Conservation (phyloP, 2,888 invertebrate genomes). For the Megamerina dolium region DNA sequence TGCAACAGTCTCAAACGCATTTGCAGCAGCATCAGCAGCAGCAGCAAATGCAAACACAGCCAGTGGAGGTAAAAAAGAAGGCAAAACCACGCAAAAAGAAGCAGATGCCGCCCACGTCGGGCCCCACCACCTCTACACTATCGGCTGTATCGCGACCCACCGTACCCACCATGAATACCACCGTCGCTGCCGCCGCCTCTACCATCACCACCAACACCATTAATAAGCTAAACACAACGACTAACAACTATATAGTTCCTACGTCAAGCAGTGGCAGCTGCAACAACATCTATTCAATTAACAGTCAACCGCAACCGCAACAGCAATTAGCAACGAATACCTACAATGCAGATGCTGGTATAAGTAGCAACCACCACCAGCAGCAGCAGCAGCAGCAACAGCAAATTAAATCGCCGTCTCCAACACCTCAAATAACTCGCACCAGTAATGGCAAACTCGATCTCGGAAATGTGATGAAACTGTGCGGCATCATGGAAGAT, state of each 20-base stretch:
- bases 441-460: constrained; percentile 54
- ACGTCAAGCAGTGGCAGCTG: constrained; percentile 15
- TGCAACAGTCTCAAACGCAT: constrained; percentile 36
- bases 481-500: constrained; percentile 64
- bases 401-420: constrained; percentile 27
- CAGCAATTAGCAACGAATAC: constrained; percentile 13
- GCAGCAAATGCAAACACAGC: constrained; percentile 21
- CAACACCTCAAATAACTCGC: constrained; percentile 34
- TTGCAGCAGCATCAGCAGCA: constrained; percentile 32
- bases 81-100: constrained; percentile 38
- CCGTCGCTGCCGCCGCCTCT: constrained; percentile 14
- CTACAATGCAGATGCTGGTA: constrained; percentile 9
- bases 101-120: constrained; percentile 13
- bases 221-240: constrained; percentile 9
- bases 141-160: constrained; percentile 1
- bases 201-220: constrained; percentile 15
- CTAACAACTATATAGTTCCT: constrained; percentile 18
- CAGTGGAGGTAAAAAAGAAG: constrained; percentile 27
- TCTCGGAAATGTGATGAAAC: constrained; percentile 67
- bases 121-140: constrained; percentile 13
- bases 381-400: constrained; percentile 12
- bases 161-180: constrained; percentile 14
- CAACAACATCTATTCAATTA: constrained; percentile 10
- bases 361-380: constrained; percentile 10
- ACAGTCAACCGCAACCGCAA: constrained; percentile 2